These are phyloP conservation scores for Ariopsis seemanni DNA, from an alignment of 2,113 vertebrate genomes.

Conservation along the genomic window DNA sequence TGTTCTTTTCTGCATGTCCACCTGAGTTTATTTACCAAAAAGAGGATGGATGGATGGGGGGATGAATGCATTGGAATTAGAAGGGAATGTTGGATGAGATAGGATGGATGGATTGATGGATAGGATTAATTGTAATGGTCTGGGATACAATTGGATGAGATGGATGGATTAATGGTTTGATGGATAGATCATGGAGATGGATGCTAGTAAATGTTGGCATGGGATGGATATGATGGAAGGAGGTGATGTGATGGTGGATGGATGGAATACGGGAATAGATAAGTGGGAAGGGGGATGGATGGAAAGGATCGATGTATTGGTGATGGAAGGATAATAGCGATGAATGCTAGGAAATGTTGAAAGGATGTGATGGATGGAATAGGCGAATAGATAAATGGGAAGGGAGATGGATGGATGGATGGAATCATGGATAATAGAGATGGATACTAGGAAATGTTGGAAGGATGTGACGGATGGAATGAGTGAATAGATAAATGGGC, in stretches of 20 bases:
- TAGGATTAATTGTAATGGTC: neutral
- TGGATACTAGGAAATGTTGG: neutral
- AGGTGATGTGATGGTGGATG: too few relatives aligned
- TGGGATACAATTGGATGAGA: neutral
- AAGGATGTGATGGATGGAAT: neutral
- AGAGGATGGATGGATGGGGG: neutral
- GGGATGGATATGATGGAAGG: neutral
- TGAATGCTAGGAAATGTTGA: too few relatives aligned
- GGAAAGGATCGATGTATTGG: neutral
- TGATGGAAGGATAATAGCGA: neutral
- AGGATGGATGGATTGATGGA: neutral
- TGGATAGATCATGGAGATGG: neutral
- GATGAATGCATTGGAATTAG: neutral
- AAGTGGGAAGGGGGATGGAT: neutral
- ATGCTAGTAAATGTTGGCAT: too few relatives aligned
- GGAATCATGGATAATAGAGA: neutral
- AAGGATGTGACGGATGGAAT: neutral
- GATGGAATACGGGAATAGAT: too few relatives aligned
- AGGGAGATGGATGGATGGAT: neutral
- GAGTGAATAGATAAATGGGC: neutral
- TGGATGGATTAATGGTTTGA: neutral
- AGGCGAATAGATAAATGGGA: neutral
- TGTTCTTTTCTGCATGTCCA: neutral
- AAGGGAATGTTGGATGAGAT: neutral
- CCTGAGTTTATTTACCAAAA: neutral